Evolutionary conservation across 2,113 vertebrate species (phyloP).

Genomic region (Agelaius tricolor): DNA sequence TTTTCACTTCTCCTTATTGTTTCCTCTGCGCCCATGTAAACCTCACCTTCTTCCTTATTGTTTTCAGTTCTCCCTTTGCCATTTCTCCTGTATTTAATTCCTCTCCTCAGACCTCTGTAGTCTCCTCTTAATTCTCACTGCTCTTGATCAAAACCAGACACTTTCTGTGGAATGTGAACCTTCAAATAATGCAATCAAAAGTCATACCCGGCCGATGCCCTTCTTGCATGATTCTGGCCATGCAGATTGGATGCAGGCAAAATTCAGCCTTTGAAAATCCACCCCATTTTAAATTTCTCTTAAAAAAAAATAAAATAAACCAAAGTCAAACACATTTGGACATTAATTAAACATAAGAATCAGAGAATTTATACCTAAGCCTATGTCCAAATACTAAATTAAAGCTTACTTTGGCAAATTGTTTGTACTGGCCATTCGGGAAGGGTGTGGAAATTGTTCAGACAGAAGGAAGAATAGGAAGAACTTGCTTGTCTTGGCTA

Average conservation of each 20-base stretch:
- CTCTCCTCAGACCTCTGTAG: background rate
- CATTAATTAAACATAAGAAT: conserved; percentile 18
- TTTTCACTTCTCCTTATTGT: background rate
- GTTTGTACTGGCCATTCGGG: conserved; percentile 35
- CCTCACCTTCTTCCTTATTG: background rate
- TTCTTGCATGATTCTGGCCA: background rate
- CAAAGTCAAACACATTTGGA: conserved; percentile 5
- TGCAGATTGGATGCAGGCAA: background rate
- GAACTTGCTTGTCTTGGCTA: conserved; percentile 80
- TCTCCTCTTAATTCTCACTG: background rate
- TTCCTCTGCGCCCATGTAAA: background rate
- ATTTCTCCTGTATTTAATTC: background rate
- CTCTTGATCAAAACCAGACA: background rate
- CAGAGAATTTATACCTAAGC: conserved; percentile 25
- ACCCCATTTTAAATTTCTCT: background rate
- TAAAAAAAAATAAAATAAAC: conserved; percentile 39
- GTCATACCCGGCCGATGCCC: background rate
- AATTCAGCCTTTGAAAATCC: conserved; percentile 14
- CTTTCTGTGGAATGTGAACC: background rate
- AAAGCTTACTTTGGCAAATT: conserved; percentile 77
- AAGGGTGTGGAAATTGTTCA: conserved; percentile 66
- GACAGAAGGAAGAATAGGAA: conserved; percentile 76
- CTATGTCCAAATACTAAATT: conserved; percentile 48
- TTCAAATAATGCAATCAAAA: background rate
- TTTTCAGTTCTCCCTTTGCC: background rate